These are phyloP conservation scores for Coregonus sp. DNA, from an alignment of 2,797 vertebrate species.

Conservation along the genomic window DNA sequence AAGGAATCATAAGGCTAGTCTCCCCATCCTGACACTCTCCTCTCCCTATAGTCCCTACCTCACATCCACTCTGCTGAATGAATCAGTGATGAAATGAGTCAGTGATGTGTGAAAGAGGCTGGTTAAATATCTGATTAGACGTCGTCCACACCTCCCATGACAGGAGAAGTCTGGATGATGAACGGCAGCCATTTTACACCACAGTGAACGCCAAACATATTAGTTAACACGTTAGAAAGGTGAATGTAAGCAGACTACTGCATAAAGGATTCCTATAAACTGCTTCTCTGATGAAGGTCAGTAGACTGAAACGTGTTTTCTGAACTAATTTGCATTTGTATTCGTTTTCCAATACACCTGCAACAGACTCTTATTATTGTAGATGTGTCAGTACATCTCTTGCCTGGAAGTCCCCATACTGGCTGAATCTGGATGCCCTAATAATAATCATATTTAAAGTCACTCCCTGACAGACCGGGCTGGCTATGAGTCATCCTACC, in stretches of 20 bases:
- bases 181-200: constrained; percentile 3
- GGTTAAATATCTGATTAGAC: constrained; percentile 58
- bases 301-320: neutral
- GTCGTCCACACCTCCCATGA: neutral
- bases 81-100: constrained; percentile 49
- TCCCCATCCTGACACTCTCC: neutral
- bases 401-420: neutral
- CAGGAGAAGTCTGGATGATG: neutral
- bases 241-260: neutral
- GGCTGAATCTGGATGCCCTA: neutral
- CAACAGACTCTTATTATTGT: neutral
- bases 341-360: neutral
- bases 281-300: neutral
- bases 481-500: constrained; percentile 68
- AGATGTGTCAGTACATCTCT: neutral
- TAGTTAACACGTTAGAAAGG: neutral
- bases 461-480: constrained; percentile 51
- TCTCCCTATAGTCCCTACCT: neutral
- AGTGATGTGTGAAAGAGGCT: constrained; percentile 63
- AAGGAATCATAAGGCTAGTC: neutral
- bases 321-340: neutral
- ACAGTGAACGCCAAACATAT: neutral
- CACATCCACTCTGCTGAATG: neutral
- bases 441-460: constrained; percentile 30
- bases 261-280: neutral